Evolutionary conservation across 2,797 vertebrate species (phyloP).

Genomic region (Ficedula albicollis): DNA sequence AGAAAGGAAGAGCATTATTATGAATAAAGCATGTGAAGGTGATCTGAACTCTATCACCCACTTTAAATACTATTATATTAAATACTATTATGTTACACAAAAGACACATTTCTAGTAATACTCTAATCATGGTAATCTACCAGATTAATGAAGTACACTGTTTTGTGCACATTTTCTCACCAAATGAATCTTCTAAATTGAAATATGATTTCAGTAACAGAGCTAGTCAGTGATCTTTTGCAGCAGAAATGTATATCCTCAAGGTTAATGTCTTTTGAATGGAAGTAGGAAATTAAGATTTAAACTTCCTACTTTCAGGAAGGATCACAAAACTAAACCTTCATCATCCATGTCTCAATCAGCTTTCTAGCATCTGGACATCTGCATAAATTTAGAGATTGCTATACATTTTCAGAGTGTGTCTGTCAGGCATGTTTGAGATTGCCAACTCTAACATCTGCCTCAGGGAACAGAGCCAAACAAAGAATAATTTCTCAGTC

Average conservation of each 20-base stretch:
- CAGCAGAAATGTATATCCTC: background rate
- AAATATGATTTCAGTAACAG: background rate
- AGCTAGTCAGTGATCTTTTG: background rate
- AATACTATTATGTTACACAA: background rate
- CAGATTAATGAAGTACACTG: background rate
- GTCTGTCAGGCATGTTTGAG: background rate
- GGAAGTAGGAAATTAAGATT: background rate
- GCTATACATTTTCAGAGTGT: background rate
- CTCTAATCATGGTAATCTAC: background rate
- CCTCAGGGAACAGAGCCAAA: background rate
- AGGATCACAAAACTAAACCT: background rate
- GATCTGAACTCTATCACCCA: background rate
- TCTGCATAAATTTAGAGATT: conserved; percentile 23
- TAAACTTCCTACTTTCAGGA: background rate
- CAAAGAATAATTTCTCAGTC: background rate
- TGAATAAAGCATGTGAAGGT: background rate
- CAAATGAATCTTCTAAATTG: background rate
- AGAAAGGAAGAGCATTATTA: background rate
- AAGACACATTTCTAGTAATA: background rate
- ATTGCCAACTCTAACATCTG: conserved; percentile 24
- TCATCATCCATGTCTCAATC: background rate
- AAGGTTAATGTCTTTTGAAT: background rate
- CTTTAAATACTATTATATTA: background rate
- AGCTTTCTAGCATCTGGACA: background rate
- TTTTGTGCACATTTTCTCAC: background rate